Base-by-base conservation (phyloP, 2,113 vertebrate genomes). In the Podilymbus podiceps region DNA sequence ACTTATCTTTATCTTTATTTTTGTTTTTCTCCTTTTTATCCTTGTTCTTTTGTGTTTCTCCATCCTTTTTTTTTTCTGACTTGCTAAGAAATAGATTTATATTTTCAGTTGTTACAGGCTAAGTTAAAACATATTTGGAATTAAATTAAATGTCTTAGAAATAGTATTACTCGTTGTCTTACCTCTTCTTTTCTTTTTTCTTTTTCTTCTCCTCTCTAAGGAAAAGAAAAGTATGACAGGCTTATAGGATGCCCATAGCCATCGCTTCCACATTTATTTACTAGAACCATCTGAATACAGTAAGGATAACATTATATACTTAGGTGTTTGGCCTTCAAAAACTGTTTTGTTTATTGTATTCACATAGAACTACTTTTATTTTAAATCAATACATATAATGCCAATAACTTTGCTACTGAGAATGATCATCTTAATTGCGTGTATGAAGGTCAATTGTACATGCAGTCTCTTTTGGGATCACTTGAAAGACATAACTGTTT, bases 141-240 rank as follows among this genome's bases (percentile, higher is more conserved):
- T 79, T 11, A 77, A 49, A 8, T 4, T 60, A 58, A 58, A 8
- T 66, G 13, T 55, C 24, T 50, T 85, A 49, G 33, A 68, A 88
- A 33, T n/a, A 91, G 50, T 42, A n/a, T 62, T 75, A 40, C 6
- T 75, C 38, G 81, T 87, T 53, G 4, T 90, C 97, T 97, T 97
- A 98, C 97, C 97, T 94, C 96, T 98, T 98, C 94, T 98, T 98
- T 85, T 98, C 98, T 93, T 95, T 97, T 97, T 97, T 98, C 97
- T 94, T 98, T 97, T 97, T 98, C 96, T 95, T 98, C 85, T 98
- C 98, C 83, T 98, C 98, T 88, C 96, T 98, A 93, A 67, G 64
- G 75, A 95, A 91, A 71, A 95, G 78, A 94, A 30, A 96, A 95
- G 66, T 73, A 62, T 82, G 8, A 78, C 30, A 90, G 30, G 30